Conservation (phyloP, 1,140 invertebrate species). For the Apis laboriosa region DNA sequence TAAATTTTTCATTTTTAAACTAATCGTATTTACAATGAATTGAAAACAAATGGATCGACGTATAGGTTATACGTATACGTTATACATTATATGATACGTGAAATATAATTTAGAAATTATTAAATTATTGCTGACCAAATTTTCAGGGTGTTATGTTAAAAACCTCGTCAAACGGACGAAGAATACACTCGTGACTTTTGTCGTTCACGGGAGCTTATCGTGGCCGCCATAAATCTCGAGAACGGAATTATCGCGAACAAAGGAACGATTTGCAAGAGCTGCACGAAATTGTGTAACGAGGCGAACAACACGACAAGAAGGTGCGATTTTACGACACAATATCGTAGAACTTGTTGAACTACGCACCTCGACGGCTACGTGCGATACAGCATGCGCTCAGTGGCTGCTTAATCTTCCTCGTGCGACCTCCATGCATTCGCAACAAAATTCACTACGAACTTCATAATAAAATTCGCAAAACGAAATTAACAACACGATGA, state of each 20-base stretch:
- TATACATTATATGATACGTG: no score
- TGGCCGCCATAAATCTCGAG: background rate
- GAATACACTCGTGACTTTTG: background rate
- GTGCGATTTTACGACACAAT: background rate
- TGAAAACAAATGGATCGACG: no score
- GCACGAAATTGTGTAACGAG: conserved; percentile 7
- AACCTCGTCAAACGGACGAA: background rate
- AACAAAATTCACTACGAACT: background rate
- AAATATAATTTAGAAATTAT: no score
- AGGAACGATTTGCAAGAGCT: background rate
- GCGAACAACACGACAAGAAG: background rate
- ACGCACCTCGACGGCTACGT: conserved; percentile 24
- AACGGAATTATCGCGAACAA: conserved; percentile 11
- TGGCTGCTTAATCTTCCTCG: background rate
- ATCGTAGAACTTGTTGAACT: background rate
- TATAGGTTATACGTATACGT: no score
- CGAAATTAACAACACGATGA: no score
- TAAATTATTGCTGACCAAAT: no score
- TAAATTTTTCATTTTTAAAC: no score
- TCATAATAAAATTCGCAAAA: no score
- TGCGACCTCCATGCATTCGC: background rate
- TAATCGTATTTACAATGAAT: no score
- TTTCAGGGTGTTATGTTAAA: background rate
- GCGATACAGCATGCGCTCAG: background rate
- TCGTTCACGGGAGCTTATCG: background rate